phyloP scores from a whole-genome alignment of 2,797 vertebrate genomes.

The Nannoperca obscura region DNA sequence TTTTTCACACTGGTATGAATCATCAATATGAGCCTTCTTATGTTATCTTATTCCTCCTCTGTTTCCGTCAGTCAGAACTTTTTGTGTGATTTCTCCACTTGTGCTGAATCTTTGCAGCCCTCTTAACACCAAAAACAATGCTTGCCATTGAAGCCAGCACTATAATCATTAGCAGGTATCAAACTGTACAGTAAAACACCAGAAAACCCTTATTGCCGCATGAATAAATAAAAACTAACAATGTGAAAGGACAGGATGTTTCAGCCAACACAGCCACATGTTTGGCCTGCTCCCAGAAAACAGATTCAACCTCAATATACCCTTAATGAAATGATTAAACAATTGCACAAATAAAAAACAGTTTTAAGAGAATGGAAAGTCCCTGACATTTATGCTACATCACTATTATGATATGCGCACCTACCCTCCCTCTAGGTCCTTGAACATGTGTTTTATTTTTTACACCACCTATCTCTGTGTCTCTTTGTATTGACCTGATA shows the following conservation, averaged over 20 bases:
- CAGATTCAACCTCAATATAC: constrained; percentile 21
- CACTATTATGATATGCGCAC: constrained; percentile 16
- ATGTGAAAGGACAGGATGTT: constrained; percentile 26
- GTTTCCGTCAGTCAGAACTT: constrained; percentile 7
- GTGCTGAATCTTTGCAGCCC: constrained; percentile 45
- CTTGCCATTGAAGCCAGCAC: constrained; percentile 20
- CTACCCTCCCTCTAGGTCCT: constrained; percentile 8
- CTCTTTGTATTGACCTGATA: constrained; percentile 38
- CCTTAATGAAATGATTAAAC: constrained; percentile 42
- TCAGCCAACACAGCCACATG: constrained; percentile 47
- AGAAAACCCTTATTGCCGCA: constrained; percentile 32
- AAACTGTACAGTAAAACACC: constrained; percentile 44
- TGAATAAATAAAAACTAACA: constrained; percentile 49
- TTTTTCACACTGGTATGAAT: constrained; percentile 55
- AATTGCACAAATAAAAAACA: constrained; percentile 30
- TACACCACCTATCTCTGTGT: constrained; percentile 22
- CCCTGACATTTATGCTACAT: constrained; percentile 28
- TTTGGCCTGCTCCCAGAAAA: constrained; percentile 49
- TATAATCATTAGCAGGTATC: constrained; percentile 56
- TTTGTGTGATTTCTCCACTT: constrained; percentile 29
- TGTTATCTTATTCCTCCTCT: constrained; percentile 23
- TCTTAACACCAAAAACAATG: constrained; percentile 45
- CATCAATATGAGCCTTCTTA: constrained; percentile 31
- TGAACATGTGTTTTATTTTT: constrained; percentile 51
- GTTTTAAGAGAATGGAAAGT: constrained; percentile 51